Evolutionary conservation across 2,797 vertebrate genomes (phyloP).

Genomic region (Enteromius anoplus): DNA sequence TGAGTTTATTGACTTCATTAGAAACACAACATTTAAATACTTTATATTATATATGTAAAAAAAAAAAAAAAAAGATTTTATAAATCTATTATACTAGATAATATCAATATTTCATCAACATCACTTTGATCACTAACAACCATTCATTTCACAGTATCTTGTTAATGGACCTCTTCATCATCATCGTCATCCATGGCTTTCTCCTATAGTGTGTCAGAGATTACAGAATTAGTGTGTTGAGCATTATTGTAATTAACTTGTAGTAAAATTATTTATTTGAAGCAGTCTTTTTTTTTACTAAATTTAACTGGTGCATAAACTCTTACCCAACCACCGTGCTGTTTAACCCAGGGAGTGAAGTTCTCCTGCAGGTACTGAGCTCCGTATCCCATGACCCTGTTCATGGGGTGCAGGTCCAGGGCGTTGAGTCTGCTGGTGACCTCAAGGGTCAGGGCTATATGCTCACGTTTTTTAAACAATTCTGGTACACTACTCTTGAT

Average conservation of each 20-base stretch:
- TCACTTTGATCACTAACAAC: not conserved
- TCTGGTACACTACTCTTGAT: constrained; percentile 27
- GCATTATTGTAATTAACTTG: not conserved
- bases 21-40: not conserved
- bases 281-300: not conserved
- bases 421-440: constrained; percentile 63
- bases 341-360: constrained; percentile 62
- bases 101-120: not conserved
- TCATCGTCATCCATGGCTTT: constrained; percentile 53
- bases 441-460: constrained; percentile 66
- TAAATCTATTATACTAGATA: not conserved
- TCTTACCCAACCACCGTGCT: constrained; percentile 68
- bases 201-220: constrained; percentile 48
- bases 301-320: constrained; percentile 9
- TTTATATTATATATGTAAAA: not conserved
- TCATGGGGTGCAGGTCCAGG: constrained; percentile 59
- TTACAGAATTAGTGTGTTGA: not conserved
- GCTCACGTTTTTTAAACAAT: not conserved
- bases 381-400: constrained; percentile 61
- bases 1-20: not conserved
- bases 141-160: not conserved
- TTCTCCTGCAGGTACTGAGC: constrained; percentile 57
- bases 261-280: not conserved
- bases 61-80: not conserved
- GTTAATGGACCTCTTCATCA: constrained; percentile 54